Conservation (phyloP, 1,140 invertebrate species). For the Xylocopa sonorina region DNA sequence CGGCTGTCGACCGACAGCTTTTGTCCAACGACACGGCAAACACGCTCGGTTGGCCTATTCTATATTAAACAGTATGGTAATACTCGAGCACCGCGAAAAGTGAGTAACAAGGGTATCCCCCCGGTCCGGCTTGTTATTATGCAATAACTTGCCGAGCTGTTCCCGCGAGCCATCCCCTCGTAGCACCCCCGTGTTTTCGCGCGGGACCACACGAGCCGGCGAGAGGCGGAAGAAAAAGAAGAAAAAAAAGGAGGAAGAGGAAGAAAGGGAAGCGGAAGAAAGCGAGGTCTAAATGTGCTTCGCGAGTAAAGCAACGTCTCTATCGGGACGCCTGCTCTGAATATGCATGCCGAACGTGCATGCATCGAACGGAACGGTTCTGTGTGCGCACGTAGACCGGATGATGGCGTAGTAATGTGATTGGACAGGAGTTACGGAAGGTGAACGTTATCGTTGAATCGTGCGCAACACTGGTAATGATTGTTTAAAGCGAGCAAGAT, state of each 20-base stretch:
- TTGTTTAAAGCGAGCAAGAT: no score
- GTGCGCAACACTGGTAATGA: neutral
- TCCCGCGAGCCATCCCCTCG: conserved; percentile 16
- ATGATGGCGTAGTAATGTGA: conserved; percentile 70
- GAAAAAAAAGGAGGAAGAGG: neutral
- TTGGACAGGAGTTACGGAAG: conserved; percentile 42
- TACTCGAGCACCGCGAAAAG: conserved; percentile 72
- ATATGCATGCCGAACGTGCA: conserved; percentile 66
- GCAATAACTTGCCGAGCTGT: conserved; percentile 78
- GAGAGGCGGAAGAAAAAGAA: neutral
- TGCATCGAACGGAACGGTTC: conserved; percentile 57
- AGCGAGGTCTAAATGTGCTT: conserved; percentile 74
- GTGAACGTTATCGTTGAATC: neutral
- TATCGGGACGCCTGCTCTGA: conserved; percentile 71
- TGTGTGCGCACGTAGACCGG: conserved; percentile 61
- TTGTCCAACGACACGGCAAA: conserved; percentile 38
- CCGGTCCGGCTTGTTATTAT: conserved; percentile 79
- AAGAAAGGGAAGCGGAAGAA: conserved; percentile 41
- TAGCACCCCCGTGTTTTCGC: conserved; percentile 38
- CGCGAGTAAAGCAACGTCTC: conserved; percentile 76
- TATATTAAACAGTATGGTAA: conserved; percentile 81
- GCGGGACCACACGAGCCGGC: conserved; percentile 1
- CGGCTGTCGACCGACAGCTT: neutral
- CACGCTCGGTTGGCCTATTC: conserved; percentile 65
- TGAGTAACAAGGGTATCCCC: conserved; percentile 75